Base-by-base conservation (phyloP, 2,888 invertebrate genomes). In the Patella pellucida region DNA sequence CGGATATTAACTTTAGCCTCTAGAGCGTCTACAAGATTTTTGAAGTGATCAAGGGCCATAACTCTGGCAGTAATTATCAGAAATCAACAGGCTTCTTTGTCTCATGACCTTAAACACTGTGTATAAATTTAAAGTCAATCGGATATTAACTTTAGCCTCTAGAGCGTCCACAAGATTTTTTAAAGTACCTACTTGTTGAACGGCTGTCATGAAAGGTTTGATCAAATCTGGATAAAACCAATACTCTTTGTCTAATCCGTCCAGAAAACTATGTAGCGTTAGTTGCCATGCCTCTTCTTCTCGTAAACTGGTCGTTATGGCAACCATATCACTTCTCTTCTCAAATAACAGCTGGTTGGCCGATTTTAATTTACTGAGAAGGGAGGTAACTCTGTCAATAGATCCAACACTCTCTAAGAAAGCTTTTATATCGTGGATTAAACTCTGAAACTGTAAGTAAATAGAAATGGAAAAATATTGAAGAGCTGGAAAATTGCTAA, bases 161-260 rank as follows among this genome's bases (percentile, higher is more conserved):
- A n/a, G n/a, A n/a, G n/a, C n/a, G n/a, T n/a, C n/a, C n/a, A n/a
- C n/a, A n/a, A n/a, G n/a, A n/a, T n/a, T n/a, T n/a, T n/a, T n/a
- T n/a, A n/a, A n/a, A n/a, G 5, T 31, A 79, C 80, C 73, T 77
- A 95, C 92, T 91, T 95, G 94, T 0, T 94, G 92, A 11, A 95
- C 88, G 0, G 95, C 94, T 75, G 93, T 92, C 71, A 95, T 92
- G 23, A 96, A 91, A 0, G 96, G 96, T 78, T 94, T 93, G 0
- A 95, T 93, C 73, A 97, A 92, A 89, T 97, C 97, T 0, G 95
- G 95, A 87, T 96, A 96, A n/a, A 94, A 93, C 3, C 93, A 85
- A 78, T 89, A 91, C 51, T 86, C 84, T 16, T 72, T 71, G 12
- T 85, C 76, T 41, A 91, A 74, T 50, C 78, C 81, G 14, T 78